These are phyloP conservation scores for Metopolophium dirhodum DNA, from an alignment of 1,140 invertebrate species.

Conservation along the genomic window DNA sequence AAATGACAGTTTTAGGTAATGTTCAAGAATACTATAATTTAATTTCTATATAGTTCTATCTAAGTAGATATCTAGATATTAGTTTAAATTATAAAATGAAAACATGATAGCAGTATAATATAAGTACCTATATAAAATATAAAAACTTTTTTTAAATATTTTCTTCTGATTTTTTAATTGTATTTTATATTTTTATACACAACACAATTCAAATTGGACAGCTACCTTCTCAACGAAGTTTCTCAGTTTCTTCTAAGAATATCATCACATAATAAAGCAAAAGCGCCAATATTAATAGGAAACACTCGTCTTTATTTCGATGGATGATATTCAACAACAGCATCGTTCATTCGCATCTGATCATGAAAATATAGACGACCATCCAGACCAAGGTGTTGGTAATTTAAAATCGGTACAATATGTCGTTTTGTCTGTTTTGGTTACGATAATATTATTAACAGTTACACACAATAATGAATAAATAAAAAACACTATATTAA, in stretches of 20 bases:
- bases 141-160: not conserved
- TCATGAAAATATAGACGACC: not conserved
- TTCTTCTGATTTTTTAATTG: not conserved
- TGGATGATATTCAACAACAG: conserved; percentile 50
- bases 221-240: not conserved
- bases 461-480: not conserved
- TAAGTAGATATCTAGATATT: not conserved
- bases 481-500: not conserved
- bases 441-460: not conserved
- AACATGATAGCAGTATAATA: not conserved
- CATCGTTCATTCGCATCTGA: conserved; percentile 11
- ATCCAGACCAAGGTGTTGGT: not conserved
- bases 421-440: too few relatives aligned
- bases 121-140: not conserved
- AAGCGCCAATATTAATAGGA: conserved; percentile 37
- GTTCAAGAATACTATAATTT: not conserved
- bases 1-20: not conserved
- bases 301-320: conserved; percentile 52
- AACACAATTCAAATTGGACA: not conserved
- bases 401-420: not conserved
- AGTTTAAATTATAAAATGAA: not conserved
- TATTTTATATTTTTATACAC: not conserved
- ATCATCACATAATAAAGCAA: conserved; percentile 53
- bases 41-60: not conserved
- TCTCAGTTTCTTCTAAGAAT: conserved; percentile 47